These are phyloP conservation scores for Rynchops niger DNA, from an alignment of 2,113 vertebrate species.

Conservation along the genomic window DNA sequence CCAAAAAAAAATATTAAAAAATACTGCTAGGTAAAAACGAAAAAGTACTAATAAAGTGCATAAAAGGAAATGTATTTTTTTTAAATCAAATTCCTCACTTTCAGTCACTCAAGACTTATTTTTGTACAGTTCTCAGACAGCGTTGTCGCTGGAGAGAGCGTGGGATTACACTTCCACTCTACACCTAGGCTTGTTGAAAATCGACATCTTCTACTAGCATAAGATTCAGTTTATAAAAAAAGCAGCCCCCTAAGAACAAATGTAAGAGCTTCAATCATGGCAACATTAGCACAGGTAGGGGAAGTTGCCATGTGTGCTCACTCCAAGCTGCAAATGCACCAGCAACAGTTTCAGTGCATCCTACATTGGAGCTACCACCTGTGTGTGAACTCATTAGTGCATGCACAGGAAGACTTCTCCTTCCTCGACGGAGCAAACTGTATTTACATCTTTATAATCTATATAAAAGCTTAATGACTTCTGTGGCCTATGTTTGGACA, in stretches of 20 bases:
- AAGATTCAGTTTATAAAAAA: background rate
- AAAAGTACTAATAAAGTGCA: background rate
- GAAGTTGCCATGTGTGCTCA: background rate
- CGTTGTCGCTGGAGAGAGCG: background rate
- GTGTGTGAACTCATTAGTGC: background rate
- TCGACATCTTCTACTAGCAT: background rate
- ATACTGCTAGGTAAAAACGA: background rate
- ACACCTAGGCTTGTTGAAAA: background rate
- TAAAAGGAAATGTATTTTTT: background rate
- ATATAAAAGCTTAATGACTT: background rate
- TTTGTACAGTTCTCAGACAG: background rate
- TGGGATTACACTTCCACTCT: background rate
- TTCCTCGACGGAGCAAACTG: background rate
- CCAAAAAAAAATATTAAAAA: background rate
- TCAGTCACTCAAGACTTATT: background rate
- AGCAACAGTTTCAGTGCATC: background rate
- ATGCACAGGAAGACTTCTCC: background rate
- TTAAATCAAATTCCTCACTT: background rate
- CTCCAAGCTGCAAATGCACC: background rate
- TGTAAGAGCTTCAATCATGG: background rate
- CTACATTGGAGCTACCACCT: background rate
- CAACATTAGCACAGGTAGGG: background rate
- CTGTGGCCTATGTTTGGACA: background rate
- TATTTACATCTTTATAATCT: background rate
- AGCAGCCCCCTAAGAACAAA: background rate